Base-by-base conservation (phyloP, 2,888 invertebrate species). In the Diarsia mendica region DNA sequence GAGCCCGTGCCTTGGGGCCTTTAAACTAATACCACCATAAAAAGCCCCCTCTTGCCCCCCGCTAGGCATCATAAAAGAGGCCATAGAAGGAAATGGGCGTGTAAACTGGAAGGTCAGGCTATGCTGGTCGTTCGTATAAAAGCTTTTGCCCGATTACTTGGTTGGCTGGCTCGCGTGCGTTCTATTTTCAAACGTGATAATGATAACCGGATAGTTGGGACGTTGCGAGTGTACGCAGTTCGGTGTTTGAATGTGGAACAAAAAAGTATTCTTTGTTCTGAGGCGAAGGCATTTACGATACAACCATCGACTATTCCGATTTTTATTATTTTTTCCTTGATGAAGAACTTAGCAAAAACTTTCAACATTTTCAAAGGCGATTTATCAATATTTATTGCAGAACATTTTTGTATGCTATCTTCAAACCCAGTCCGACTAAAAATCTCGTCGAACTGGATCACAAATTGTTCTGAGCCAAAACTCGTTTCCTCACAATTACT, bases 161-260 rank as follows among this genome's bases (percentile, higher is more conserved):
- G 91, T 91, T 92, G 95, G 93, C 92, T 93, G 93, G 93, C 91
- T 96, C 94, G 96, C 95, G 95, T 95, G 96, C 95, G 95, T 95
- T 95, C 95, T 94, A 95, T 95, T 95, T 95, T 94, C 94, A 93
- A 95, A 95, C 92, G 95, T 95, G 95, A 95, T 96, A 95, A 95
- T 95, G 95, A 95, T 95, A 95, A 95, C 94, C 93, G 94, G 93
- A 93, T 94, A 93, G 93, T 90, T 86, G 82, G 86, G 85, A 87
- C 82, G 87, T 81, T 86, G 82, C 87, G 86, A 85, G 83, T 86
- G 67, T 84, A 83, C 83, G 83, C 87, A 81, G 75, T 89, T 88
- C 76, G 80, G 73, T 78, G 75, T 87, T 89, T 89, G 80, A 85
- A 89, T 76, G 65, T 81, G 64, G 84, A 88, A 87, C 82, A 87